Evolutionary conservation across 2,113 vertebrate species (phyloP).

Genomic region (Saimiri boliviensis): DNA sequence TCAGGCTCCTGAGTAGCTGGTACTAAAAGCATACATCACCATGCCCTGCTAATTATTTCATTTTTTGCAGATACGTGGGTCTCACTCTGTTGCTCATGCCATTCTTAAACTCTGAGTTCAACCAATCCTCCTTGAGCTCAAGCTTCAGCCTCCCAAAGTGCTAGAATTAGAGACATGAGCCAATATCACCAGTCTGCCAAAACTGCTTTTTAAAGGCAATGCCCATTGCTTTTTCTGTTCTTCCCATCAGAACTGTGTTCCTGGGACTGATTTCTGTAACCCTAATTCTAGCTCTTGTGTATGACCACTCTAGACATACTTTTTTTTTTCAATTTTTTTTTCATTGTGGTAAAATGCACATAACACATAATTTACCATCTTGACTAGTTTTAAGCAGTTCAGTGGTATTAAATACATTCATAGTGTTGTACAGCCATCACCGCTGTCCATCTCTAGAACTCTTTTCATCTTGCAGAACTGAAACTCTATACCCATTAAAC

Average conservation of each 20-base stretch:
- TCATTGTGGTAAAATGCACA: background rate
- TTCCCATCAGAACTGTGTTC: background rate
- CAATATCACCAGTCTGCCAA: too few species aligned
- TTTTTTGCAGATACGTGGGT: too few species aligned
- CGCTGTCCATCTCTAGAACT: background rate
- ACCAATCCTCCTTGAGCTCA: too few species aligned
- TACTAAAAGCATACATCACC: too few species aligned
- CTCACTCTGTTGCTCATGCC: too few species aligned
- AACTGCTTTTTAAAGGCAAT: background rate
- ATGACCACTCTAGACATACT: background rate
- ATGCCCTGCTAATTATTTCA: too few species aligned
- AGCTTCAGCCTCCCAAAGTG: too few species aligned
- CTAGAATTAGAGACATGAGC: too few species aligned
- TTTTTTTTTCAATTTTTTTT: background rate
- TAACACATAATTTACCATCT: background rate
- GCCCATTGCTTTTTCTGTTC: background rate
- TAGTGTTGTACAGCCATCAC: background rate
- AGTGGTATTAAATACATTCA: background rate
- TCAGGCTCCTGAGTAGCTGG: too few species aligned
- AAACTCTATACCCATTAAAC: background rate
- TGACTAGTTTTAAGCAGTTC: background rate
- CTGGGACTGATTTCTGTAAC: constrained; percentile 1
- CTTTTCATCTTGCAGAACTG: background rate
- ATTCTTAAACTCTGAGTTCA: too few species aligned
- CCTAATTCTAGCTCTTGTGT: background rate